Evolutionary conservation across 2,888 invertebrate species (phyloP), one percentile per base, ranked within the genome.

Genomic region (Polymixis lichenea): DNA sequence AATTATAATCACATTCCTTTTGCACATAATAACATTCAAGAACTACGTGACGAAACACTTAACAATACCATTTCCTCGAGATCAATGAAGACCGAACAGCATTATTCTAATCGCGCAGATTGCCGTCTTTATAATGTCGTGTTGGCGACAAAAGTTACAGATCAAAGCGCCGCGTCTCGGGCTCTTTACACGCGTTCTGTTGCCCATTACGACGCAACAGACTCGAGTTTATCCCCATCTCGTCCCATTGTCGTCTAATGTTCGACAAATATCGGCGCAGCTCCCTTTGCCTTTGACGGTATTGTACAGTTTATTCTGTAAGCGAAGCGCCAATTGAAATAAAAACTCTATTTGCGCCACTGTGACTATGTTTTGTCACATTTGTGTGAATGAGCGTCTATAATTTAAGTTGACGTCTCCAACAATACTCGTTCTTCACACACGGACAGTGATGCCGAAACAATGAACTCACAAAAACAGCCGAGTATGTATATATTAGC

Each of bases 151-250:
- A 61, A 56, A 7, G 65, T 11, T 58, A 22, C 25, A 62, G 70
- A 81, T 77, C 78, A 81, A 77, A 80, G 83, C 46, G 43, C 32
- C 55, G 55, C 38, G 43, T 8, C 13, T 17, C 38, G 65, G 46
- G 51, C 55, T 62, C 51, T 62, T 67, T 5, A 38, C 62, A 28
- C 66, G 58, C 74, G 49, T 75, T 74, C 68, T 74, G 82, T 82
- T 69, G 67, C 78, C 74, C 79, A 76, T 85, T 75, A 72, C 58
- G 71, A 43, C 58, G 62, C 62, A 17, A 65, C 72, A 72, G 68
- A 60, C 19, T 46, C 72, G 25, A 68, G 49, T 61, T 55, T 56
- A 67, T 79, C 67, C 62, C 74, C 70, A 22, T 67, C 53, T 55
- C 58, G 53, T 22, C 55, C 61, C 61, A 73, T 69, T 75, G 51